Percentiles rank a stretch among this genome's conserved stretches.
These are phyloP conservation scores for Leuciscus waleckii DNA, from an alignment of 2,797 vertebrate genomes.

Conservation along the genomic window DNA sequence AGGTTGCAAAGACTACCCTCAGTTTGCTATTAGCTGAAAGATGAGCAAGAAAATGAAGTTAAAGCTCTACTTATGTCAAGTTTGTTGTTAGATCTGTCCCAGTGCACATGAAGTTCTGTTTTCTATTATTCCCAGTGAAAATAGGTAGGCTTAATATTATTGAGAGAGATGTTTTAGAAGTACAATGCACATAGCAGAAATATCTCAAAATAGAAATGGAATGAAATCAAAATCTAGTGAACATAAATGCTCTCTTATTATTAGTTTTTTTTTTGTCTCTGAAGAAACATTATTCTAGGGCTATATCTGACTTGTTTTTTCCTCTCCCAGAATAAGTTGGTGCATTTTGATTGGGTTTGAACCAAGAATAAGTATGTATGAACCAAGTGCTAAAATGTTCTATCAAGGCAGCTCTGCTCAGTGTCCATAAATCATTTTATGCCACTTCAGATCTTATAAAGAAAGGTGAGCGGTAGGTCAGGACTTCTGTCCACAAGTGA, in stretches of 20 bases:
- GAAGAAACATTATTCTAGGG: neutral
- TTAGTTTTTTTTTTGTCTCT: slow-evolving; percentile 18
- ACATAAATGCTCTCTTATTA: neutral
- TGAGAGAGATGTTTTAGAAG: neutral
- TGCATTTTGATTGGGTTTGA: slow-evolving; percentile 20
- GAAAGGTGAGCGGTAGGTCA: neutral
- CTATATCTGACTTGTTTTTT: slow-evolving; percentile 51
- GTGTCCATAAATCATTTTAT: slow-evolving; percentile 13
- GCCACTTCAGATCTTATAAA: neutral
- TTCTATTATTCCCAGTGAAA: neutral
- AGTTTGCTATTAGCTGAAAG: slow-evolving; percentile 4
- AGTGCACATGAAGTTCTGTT: neutral
- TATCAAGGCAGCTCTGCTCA: slow-evolving; percentile 11
- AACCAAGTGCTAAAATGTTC: slow-evolving; percentile 27
- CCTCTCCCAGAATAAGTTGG: slow-evolving; percentile 47
- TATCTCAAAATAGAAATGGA: slow-evolving; percentile 2
- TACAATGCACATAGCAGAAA: neutral
- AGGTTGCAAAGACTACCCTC: neutral
- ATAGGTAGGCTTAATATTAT: neutral
- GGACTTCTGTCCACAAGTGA: neutral
- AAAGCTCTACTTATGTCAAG: neutral
- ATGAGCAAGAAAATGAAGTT: neutral
- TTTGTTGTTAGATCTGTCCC: neutral
- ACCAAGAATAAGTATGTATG: slow-evolving; percentile 20
- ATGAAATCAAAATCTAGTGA: neutral